phyloP scores from a whole-genome alignment of 2,113 vertebrate species.

The Mesocricetus auratus region DNA sequence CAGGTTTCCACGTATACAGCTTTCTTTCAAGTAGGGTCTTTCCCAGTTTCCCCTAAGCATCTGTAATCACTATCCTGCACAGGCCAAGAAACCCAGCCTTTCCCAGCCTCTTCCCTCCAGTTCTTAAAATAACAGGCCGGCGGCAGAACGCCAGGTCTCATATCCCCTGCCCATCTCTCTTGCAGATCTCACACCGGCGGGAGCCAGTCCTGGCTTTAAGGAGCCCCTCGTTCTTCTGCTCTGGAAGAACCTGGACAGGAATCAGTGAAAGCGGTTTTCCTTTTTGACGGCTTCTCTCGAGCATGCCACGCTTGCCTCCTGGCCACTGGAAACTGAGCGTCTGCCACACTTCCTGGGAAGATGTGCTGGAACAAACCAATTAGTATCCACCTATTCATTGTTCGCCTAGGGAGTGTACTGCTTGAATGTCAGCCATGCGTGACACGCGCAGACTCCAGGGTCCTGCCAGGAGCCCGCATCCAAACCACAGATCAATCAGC shows the following conservation, averaged over 20 bases:
- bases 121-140: not conserved
- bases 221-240: not conserved
- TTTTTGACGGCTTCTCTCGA: not conserved
- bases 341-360: not conserved
- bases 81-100: fast-evolving
- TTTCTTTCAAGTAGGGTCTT: not conserved
- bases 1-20: not conserved
- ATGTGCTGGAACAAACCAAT: not conserved
- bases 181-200: not conserved
- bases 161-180: fast-evolving
- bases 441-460: constrained; percentile 74
- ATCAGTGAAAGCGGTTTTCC: not conserved
- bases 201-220: not conserved
- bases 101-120: not conserved
- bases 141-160: not conserved
- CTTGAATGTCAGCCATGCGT: constrained; percentile 66
- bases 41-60: not conserved
- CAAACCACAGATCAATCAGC: constrained; percentile 84
- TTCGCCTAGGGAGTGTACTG: constrained; percentile 73
- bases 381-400: constrained; percentile 35
- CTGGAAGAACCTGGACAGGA: not conserved
- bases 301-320: fast-evolving
- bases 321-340: not conserved
- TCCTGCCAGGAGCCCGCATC: constrained; percentile 69
- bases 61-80: fast-evolving